These are phyloP conservation scores for Drosophila nasuta DNA, from an alignment of 1,140 invertebrate genomes.

Conservation along the genomic window DNA sequence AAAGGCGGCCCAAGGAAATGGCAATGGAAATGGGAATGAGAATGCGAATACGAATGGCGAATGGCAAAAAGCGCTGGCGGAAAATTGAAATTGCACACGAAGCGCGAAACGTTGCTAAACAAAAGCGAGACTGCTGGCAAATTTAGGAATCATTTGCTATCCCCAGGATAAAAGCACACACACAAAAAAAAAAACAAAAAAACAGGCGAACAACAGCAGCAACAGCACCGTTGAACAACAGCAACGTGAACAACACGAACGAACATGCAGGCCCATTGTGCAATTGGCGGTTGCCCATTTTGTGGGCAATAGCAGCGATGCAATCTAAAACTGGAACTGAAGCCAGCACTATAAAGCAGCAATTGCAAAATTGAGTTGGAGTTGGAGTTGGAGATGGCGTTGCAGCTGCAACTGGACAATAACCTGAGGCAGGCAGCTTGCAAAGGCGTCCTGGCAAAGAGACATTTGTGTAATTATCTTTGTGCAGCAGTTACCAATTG, in stretches of 20 bases:
- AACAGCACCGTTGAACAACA: background rate
- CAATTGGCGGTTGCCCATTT: conserved; percentile 46
- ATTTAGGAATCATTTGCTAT: conserved; percentile 52
- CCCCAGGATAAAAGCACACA: conserved; percentile 37
- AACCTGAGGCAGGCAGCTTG: conserved; percentile 28
- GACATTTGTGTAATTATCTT: conserved; percentile 62
- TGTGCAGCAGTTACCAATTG: conserved; percentile 3
- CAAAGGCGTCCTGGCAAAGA: conserved; percentile 20
- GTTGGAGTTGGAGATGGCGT: background rate
- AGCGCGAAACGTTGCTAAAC: conserved; percentile 42
- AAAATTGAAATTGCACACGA: conserved; percentile 73
- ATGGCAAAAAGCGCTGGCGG: conserved; percentile 72
- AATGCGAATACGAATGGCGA: conserved; percentile 27
- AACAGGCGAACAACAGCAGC: background rate
- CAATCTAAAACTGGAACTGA: conserved; percentile 41
- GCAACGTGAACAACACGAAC: conserved; percentile 18
- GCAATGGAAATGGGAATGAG: conserved; percentile 27
- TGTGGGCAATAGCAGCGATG: conserved; percentile 28
- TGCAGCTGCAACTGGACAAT: conserved; percentile 31
- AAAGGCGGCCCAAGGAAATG: conserved; percentile 38
- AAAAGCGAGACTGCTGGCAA: conserved; percentile 41
- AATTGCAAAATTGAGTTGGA: too few species aligned
- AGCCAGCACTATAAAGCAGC: background rate
- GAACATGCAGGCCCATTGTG: conserved; percentile 73
- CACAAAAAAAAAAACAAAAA: conserved; percentile 22